These are phyloP conservation scores for Microplitis manilae DNA, from an alignment of 2,888 invertebrate species.

Conservation along the genomic window DNA sequence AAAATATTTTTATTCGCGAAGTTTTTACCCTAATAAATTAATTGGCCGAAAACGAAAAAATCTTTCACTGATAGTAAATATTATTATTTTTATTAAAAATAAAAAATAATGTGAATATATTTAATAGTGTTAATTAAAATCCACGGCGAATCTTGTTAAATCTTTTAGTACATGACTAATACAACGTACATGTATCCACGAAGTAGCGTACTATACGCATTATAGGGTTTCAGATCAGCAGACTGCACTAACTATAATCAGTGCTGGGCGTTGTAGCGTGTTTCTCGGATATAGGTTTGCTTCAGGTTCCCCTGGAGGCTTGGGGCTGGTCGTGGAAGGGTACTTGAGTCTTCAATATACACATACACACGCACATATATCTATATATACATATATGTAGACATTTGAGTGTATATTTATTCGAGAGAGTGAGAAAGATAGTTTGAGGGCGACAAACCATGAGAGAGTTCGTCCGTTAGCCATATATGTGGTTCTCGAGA, in stretches of 20 bases:
- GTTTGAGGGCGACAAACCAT: conserved; percentile 7
- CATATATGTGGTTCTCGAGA: background rate
- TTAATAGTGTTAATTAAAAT: background rate
- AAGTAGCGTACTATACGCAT: background rate
- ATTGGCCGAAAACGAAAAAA: too few species aligned
- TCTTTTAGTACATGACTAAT: background rate
- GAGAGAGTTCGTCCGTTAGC: conserved; percentile 8
- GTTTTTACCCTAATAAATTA: too few species aligned
- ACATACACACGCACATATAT: background rate
- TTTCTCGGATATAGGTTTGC: conserved; percentile 48
- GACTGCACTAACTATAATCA: conserved; percentile 68
- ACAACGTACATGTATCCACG: background rate
- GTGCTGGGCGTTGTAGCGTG: conserved; percentile 62
- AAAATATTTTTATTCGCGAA: too few species aligned
- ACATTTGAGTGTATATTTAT: background rate
- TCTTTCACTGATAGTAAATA: too few species aligned
- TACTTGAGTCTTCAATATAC: conserved; percentile 3
- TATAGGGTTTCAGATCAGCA: conserved; percentile 63
- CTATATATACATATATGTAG: background rate
- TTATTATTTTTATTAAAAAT: too few species aligned
- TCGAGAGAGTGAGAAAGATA: conserved; percentile 1
- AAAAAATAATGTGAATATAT: background rate
- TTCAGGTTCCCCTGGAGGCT: conserved; percentile 27
- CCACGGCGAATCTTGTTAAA: background rate
- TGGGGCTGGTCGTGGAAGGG: conserved; percentile 20